These are phyloP conservation scores for Dynastes grantii DNA, from an alignment of 2,888 invertebrate species.

Conservation along the genomic window DNA sequence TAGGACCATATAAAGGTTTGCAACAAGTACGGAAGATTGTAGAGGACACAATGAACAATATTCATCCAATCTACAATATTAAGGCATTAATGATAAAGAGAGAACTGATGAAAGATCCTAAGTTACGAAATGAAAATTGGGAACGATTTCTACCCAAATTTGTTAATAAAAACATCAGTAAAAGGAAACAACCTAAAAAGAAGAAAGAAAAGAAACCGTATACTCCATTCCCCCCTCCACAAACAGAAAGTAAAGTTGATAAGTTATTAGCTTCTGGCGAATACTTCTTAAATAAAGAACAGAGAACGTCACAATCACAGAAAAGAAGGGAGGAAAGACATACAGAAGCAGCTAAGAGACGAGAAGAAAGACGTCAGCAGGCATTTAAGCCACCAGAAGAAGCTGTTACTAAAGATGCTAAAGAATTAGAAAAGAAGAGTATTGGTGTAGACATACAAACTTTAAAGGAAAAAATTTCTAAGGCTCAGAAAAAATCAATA, in stretches of 20 bases:
- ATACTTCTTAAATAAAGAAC: constrained; percentile 93
- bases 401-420: constrained; percentile 56
- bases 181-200: constrained; percentile 90
- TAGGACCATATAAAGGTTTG: constrained; percentile 96
- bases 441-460: constrained; percentile 78
- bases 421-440: constrained; percentile 62
- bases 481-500: constrained; percentile 74
- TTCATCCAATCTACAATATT: constrained; percentile 99
- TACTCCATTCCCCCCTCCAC: constrained; percentile 98
- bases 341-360: constrained; percentile 79
- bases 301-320: constrained; percentile 80
- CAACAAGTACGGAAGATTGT: constrained; percentile 91
- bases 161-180: constrained; percentile 87
- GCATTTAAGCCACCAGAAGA: constrained; percentile 89
- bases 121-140: constrained; percentile 95
- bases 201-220: constrained; percentile 94
- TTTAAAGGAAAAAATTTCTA: constrained; percentile 85
- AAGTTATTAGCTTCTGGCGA: constrained; percentile 95
- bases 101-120: constrained; percentile 94
- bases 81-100: constrained; percentile 98
- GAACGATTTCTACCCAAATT: constrained; percentile 97
- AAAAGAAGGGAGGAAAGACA: constrained; percentile 87
- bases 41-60: constrained; percentile 98
- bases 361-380: constrained; percentile 84
- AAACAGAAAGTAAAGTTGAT: constrained; percentile 94